Percentiles rank a stretch among this genome's conserved stretches.
Evolutionary conservation across 2,888 invertebrate species (phyloP).

Genomic region (Dryococelus australis): DNA sequence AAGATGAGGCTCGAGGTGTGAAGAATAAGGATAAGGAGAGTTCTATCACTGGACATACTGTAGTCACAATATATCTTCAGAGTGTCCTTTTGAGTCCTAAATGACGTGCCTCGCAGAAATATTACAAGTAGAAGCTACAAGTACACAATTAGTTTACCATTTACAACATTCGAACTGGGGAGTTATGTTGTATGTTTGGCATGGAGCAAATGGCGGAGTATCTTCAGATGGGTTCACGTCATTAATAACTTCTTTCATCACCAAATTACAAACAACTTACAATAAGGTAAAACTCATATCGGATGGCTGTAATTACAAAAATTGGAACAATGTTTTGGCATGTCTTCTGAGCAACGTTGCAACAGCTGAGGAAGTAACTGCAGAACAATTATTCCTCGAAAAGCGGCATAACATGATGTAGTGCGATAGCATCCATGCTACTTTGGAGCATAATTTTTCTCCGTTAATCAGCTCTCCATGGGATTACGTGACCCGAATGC

Average conservation of each 20-base stretch:
- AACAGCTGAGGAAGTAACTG: neutral
- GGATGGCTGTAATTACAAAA: slow-evolving; percentile 26
- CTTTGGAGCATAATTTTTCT: slow-evolving; percentile 25
- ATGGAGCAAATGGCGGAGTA: slow-evolving; percentile 1
- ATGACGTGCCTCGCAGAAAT: neutral
- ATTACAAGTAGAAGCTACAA: neutral
- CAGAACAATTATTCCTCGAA: slow-evolving; percentile 7
- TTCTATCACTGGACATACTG: too few relatives aligned
- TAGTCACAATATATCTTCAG: too few relatives aligned
- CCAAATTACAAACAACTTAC: neutral
- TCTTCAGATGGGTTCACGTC: neutral
- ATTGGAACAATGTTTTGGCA: slow-evolving; percentile 27
- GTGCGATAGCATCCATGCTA: slow-evolving; percentile 1
- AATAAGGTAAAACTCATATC: slow-evolving; percentile 21
- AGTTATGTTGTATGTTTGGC: neutral
- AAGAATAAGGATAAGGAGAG: too few relatives aligned
- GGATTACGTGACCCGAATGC: neutral
- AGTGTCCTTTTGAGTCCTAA: neutral
- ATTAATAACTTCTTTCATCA: neutral
- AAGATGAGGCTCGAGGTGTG: too few relatives aligned
- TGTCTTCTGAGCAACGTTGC: neutral
- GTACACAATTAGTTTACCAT: slow-evolving; percentile 19
- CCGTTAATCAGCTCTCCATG: neutral
- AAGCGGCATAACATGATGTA: slow-evolving; percentile 2
- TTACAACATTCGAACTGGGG: neutral